Percentiles rank a stretch among this genome's conserved stretches.
phyloP scores from a whole-genome alignment of 2,797 vertebrate genomes.

The Babyrousa celebensis region DNA sequence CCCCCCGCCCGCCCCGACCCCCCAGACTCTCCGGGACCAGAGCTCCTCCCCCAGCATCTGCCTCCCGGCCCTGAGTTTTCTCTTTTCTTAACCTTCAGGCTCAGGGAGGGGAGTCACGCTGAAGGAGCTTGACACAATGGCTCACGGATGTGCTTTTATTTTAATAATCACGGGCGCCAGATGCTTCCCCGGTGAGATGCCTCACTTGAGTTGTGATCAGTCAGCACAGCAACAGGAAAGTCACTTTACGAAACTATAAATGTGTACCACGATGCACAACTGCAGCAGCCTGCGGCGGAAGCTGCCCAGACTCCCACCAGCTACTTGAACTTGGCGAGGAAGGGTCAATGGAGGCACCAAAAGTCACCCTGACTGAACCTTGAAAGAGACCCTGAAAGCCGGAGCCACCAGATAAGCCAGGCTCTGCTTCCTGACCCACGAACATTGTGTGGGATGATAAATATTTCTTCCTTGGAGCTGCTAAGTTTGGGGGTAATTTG shows the following conservation, averaged over 20 bases:
- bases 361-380: neutral
- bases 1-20: accelerated
- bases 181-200: constrained; percentile 74
- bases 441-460: neutral
- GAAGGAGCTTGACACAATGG: constrained; percentile 69
- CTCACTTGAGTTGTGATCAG: constrained; percentile 71
- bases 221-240: constrained; percentile 73
- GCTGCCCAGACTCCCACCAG: neutral
- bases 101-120: constrained; percentile 55
- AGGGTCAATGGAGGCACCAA: neutral
- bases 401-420: neutral
- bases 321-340: neutral
- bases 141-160: constrained; percentile 76
- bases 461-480: neutral
- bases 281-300: constrained; percentile 64
- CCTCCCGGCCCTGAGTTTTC: neutral
- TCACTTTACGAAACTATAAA: constrained; percentile 83
- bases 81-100: neutral
- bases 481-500: neutral
- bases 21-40: neutral
- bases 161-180: constrained; percentile 75
- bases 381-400: neutral
- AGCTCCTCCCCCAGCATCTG: accelerated
- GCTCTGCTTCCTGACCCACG: neutral
- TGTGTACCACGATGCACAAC: constrained; percentile 78